Percentiles rank a stretch among this genome's conserved stretches.
phyloP scores from a whole-genome alignment of 2,888 invertebrate genomes.

The Aplocera efformata region DNA sequence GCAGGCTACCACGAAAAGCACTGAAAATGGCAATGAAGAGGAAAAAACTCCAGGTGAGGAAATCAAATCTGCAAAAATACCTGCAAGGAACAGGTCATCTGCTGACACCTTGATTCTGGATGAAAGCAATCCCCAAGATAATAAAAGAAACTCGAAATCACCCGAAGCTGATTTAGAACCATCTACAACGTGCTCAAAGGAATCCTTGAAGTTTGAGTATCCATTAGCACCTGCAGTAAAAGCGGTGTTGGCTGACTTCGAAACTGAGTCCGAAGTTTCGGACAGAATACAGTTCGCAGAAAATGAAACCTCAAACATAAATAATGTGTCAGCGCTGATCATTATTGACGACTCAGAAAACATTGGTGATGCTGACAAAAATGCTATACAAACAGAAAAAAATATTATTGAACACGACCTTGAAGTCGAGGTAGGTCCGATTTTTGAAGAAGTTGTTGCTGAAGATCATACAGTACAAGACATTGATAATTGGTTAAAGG shows the following conservation, averaged over 20 bases:
- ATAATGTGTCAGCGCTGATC: conserved; percentile 12
- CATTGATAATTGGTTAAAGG: conserved; percentile 9
- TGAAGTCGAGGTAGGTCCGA: conserved; percentile 5
- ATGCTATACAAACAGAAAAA: conserved; percentile 2
- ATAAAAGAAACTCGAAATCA: conserved; percentile 27
- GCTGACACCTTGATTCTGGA: conserved; percentile 62
- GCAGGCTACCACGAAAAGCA: conserved; percentile 36
- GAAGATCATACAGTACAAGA: conserved; percentile 5
- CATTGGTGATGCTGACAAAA: conserved; percentile 1
- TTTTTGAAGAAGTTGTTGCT: conserved; percentile 8
- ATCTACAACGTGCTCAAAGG: conserved; percentile 46
- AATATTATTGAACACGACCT: conserved; percentile 2
- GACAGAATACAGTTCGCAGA: conserved; percentile 46
- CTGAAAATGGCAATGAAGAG: conserved; percentile 37
- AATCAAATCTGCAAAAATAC: conserved; percentile 46
- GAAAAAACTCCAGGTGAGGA: conserved; percentile 59
- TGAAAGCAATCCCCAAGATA: conserved; percentile 41
- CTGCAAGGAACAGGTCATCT: conserved; percentile 54
- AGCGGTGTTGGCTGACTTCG: conserved; percentile 59
- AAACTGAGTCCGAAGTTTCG: conserved; percentile 49
- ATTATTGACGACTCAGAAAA: conserved; percentile 17
- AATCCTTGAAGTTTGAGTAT: conserved; percentile 48
- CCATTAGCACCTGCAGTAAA: conserved; percentile 57
- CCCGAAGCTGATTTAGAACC: conserved; percentile 42
- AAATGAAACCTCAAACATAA: conserved; percentile 20